These are phyloP conservation scores for Zaprionus bogoriensis DNA, from an alignment of 2,888 invertebrate species.

Conservation along the genomic window DNA sequence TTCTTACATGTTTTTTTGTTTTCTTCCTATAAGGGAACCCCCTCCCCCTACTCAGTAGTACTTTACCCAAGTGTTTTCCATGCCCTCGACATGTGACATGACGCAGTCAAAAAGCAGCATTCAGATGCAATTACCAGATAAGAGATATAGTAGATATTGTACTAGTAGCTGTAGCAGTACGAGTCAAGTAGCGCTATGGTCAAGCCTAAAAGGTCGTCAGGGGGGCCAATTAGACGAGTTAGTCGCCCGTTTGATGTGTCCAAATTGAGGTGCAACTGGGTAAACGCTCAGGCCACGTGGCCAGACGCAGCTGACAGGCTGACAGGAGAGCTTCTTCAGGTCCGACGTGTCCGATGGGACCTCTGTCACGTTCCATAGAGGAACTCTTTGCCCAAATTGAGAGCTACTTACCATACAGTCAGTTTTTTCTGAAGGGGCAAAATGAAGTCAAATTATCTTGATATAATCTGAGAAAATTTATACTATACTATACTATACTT, in stretches of 20 bases:
- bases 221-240: conserved; percentile 62
- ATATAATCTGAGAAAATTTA: too few relatives aligned
- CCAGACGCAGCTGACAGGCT: conserved; percentile 31
- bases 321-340: background rate
- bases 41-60: background rate
- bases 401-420: too few relatives aligned
- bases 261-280: conserved; percentile 47
- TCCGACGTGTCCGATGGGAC: background rate
- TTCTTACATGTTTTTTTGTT: conserved; percentile 16
- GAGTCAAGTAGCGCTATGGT: conserved; percentile 32
- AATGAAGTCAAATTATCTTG: too few relatives aligned
- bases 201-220: conserved; percentile 20
- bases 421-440: too few relatives aligned
- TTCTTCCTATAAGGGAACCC: background rate
- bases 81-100: conserved; percentile 63
- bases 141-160: conserved; percentile 31
- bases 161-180: too few relatives aligned
- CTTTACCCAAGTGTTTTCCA: background rate
- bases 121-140: conserved; percentile 48
- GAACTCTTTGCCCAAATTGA: too few relatives aligned
- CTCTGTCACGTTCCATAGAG: too few relatives aligned
- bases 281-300: conserved; percentile 36
- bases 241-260: conserved; percentile 66
- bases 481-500: too few relatives aligned
- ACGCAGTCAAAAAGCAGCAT: conserved; percentile 51